Base-by-base conservation (phyloP, 2,113 vertebrate species). In the Gambusia affinis region DNA sequence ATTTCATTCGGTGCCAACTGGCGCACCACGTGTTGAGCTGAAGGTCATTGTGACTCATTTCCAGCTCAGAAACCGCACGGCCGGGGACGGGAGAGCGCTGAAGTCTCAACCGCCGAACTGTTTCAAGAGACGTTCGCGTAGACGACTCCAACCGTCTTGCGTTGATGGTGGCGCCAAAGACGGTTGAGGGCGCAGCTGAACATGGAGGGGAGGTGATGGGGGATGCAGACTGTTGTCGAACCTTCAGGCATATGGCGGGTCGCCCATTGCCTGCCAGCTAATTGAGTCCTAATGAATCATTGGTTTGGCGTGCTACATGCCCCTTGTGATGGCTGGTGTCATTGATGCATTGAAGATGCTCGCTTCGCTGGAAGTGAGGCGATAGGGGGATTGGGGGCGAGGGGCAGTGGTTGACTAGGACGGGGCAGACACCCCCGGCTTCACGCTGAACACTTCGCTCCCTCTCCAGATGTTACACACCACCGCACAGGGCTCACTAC, bases 231-330 rank as follows among this genome's bases (percentile, higher is more conserved):
- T 87, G 89, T 73, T 5, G 82, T 75, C 64, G 77, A 84, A 82
- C 82, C 88, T 85, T 4, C 30, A 88, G 91, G 86, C 92, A 92
- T 92, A 93, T 92, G 92, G 92, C 88, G 80, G 78, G 74, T 69
- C 73, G 75, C 87, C 86, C 84, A 87, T 76, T 81, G 87, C 88
- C 92, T 92, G 81, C 83, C 75, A 82, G 92, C 88, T 92, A 91
- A 93, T 88, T 89, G 83, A 88, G 85, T 92, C 89, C 91, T 92
- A 93, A 93, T 93, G 91, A 94, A 93, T 93, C 91, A 93, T 84
- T 86, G 87, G 75, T 88, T 84, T 92, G 90, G 88, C 92, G 70
- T 86, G 76, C 79, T 71, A 86, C 87, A 88, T 7, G 73, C 88
- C 89, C 88, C 87, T 83, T 11, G 84, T 89, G 90, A 89, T 67